Evolutionary conservation across 2,888 invertebrate genomes (phyloP).

Genomic region (Cosmia pyralina): DNA sequence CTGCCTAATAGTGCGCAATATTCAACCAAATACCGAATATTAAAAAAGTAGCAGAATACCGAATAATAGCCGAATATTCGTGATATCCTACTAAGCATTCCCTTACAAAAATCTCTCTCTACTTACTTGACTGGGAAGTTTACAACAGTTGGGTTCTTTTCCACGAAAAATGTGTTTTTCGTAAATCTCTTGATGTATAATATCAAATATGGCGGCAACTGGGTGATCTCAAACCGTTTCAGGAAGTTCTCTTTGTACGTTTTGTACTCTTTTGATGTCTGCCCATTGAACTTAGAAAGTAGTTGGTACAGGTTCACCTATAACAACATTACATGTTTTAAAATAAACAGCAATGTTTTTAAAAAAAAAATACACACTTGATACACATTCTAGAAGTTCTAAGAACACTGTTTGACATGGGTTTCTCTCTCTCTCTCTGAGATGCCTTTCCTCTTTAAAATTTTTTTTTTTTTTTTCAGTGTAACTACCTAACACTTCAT

Average conservation of each 20-base stretch:
- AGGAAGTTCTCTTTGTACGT: constrained; percentile 99
- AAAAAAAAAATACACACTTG: not conserved
- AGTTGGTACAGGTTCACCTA: constrained; percentile 98
- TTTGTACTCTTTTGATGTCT: constrained; percentile 99
- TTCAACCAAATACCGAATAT: not conserved
- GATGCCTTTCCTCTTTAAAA: not conserved
- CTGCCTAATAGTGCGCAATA: no score
- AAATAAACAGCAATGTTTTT: no score
- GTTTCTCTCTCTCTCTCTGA: not conserved
- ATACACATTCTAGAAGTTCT: not conserved
- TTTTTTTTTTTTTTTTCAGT: accelerated
- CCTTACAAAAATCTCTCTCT: not conserved
- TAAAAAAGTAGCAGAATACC: not conserved
- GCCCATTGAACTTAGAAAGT: constrained; percentile 98
- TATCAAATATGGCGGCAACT: constrained; percentile 98
- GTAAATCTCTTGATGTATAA: constrained; percentile 99
- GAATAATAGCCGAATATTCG: not conserved
- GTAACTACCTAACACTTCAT: not conserved
- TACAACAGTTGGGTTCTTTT: constrained; percentile 99
- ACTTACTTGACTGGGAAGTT: constrained; percentile 99
- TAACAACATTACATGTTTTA: constrained; percentile 62
- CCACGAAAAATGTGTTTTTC: constrained; percentile 99
- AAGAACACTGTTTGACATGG: not conserved
- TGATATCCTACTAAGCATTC: not conserved
- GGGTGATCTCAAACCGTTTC: constrained; percentile 98